Base-by-base conservation (phyloP, 1,140 invertebrate genomes). In the Arion vulgaris region DNA sequence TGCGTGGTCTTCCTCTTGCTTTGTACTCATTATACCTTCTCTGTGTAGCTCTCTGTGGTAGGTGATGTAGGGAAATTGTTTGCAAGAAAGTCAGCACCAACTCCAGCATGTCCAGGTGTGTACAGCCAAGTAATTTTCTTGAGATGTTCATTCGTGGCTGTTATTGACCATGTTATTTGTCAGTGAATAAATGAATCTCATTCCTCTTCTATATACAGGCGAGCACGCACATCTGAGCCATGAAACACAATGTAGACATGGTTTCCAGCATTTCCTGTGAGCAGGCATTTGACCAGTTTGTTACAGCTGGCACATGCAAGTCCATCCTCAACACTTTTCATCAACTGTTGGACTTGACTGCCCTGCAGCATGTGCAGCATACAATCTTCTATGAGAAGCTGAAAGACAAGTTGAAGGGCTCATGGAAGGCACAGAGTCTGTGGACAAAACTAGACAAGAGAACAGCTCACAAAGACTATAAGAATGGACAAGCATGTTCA, bases 391-490 rank as follows among this genome's bases (percentile, higher is more conserved):
- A 92, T 83, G 77, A 83, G n/a, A 77, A 83, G 23, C 84, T 92
- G 5, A 90, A 90, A 79, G 83, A 94, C 0, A 96, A 96, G 88
- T 90, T 97, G 28, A 53, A 66, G n/a, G 94, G 94, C 53, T 97
- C 96, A 71, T 99, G 98, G 97, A 98, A 98, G 91, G 98, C 97
- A 0, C 96, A 97, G 91, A 96, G 96, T 15, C 91, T 99, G 9
- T 99, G 97, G 96, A 96, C 96, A 87, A 98, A 99, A 91, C 96
- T 99, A 90, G 98, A 99, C 92, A 96, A 97, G 81, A 94, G 97
- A 51, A 96, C 96, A 19, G 95, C 95, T 88, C 96, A 98, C 92
- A 97, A 97, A 89, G 97, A 97, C 88, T 99, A 99, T 91, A 95
- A 94, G 78, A 95, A 96, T 87, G 97, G 97, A 26, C 96, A 95